Base-by-base conservation (phyloP, 2,888 invertebrate genomes). In the Hartigia nigra region DNA sequence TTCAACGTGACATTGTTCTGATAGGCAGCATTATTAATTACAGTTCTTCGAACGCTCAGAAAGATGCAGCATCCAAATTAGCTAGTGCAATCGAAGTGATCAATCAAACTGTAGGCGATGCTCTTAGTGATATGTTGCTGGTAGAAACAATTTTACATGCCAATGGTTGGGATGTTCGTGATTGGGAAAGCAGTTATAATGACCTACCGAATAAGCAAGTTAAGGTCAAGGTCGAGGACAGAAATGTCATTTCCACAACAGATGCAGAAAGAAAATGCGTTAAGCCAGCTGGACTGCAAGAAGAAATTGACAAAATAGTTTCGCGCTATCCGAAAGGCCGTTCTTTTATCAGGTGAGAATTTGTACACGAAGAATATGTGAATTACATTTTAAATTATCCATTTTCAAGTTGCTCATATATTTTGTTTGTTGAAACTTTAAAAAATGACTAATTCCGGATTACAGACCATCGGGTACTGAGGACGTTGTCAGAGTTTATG, bases 21-120 rank as follows among this genome's bases (percentile, higher is more conserved):
- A 76, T 31, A 23, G 2, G 23, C 23, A 55, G 23, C 9, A 55
- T 23, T 55, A 69, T 37, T 74, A 39, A 77, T 79, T 82, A 31
- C 78, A 84, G 85, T 75, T 75, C 83, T 69, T 74, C 81, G 75
- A 76, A 81, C 35, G 79, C 79, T 2, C 87, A 90, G 78, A 91
- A 93, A 75, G 92, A 92, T 81, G 94, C 95, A 1, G 95, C 96
- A 0, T 92, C 93, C 69, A 93, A 94, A 34, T 92, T 98, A 12
- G 90, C 94, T 3, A 93, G 94, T 84, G 92, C 97, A 77, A 95
- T 98, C 81, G 95, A 98, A 91, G 93, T 98, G 87, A 97, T 98
- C 23, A 99, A 98, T 91, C 98, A 98, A 92, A 96, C 97, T 0
- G 97, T 99, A 0, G 99, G 99, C 0, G 99, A 99, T 93, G 99